A percentile compares a stretch with the other conserved stretches of the same genome.
Conservation (phyloP, 2,888 invertebrate genomes). For the Hydroisotoma schaefferi region DNA sequence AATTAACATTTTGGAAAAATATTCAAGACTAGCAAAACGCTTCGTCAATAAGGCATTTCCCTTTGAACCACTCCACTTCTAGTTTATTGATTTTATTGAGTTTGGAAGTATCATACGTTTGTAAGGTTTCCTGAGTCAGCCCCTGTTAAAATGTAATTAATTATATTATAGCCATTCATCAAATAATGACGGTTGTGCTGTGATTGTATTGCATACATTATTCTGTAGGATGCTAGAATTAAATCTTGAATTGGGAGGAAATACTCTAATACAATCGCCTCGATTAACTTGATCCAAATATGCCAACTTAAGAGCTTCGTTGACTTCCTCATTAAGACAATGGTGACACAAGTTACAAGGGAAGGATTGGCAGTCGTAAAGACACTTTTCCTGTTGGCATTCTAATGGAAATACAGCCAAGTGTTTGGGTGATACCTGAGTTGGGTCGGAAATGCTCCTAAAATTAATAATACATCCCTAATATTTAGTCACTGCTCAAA, state of each 20-base stretch:
- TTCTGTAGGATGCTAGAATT: not conserved
- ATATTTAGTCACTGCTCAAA: not conserved
- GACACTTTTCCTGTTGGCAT: slow-evolving; percentile 59
- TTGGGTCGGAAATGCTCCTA: slow-evolving; percentile 57
- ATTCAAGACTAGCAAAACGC: slow-evolving; percentile 78
- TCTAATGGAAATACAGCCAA: slow-evolving; percentile 68
- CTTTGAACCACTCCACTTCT: slow-evolving; percentile 79
- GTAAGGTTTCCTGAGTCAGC: slow-evolving; percentile 23
- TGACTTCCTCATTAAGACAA: slow-evolving; percentile 65
- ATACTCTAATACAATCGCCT: slow-evolving; percentile 74
- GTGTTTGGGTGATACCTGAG: slow-evolving; percentile 74
- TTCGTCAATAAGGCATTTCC: slow-evolving; percentile 75
- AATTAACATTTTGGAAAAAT: no score
- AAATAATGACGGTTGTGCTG: not conserved
- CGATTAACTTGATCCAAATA: slow-evolving; percentile 76
- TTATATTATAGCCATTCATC: not conserved
- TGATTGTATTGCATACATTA: not conserved
- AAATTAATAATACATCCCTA: slow-evolving; percentile 50
- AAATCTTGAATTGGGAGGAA: slow-evolving; percentile 61
- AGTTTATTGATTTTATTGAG: slow-evolving; percentile 68
- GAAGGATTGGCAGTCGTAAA: slow-evolving; percentile 61
- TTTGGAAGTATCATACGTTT: slow-evolving; percentile 29
- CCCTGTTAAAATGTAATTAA: not conserved
- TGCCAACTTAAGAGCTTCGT: slow-evolving; percentile 62
- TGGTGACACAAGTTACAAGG: slow-evolving; percentile 72